phyloP scores from a whole-genome alignment of 1,140 invertebrate species.

The Archegozetes longisetosus region DNA sequence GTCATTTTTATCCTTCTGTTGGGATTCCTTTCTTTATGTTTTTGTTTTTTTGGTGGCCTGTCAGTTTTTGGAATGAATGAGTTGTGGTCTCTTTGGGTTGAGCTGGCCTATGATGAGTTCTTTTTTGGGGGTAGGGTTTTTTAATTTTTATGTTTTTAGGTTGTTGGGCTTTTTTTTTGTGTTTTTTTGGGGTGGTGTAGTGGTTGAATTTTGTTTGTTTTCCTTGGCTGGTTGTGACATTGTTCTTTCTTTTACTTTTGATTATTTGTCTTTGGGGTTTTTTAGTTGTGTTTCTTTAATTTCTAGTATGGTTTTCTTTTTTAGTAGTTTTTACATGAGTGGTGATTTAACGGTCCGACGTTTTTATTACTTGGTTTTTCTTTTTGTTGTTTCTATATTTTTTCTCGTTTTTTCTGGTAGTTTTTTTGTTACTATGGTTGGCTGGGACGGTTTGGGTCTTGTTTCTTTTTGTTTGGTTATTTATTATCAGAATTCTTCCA shows the following conservation, averaged over 20 bases:
- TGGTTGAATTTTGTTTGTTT: neutral
- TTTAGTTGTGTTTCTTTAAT: slow-evolving; percentile 31
- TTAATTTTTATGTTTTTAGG: neutral
- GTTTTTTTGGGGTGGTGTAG: neutral
- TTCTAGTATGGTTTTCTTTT: slow-evolving; percentile 42
- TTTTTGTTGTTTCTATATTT: slow-evolving; percentile 49
- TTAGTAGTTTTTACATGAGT: slow-evolving; percentile 41
- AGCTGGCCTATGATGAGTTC: neutral
- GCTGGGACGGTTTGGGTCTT: slow-evolving; percentile 47
- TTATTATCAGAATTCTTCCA: slow-evolving; percentile 43
- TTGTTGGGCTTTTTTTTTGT: neutral
- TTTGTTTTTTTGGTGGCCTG: neutral
- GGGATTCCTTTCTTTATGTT: neutral
- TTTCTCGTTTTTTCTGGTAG: slow-evolving; percentile 47
- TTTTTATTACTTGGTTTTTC: slow-evolving; percentile 40
- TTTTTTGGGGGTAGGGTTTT: neutral
- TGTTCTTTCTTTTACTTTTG: neutral
- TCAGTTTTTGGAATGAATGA: neutral
- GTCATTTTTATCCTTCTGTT: neutral
- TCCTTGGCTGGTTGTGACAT: neutral
- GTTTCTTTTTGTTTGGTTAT: slow-evolving; percentile 47
- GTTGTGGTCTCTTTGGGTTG: neutral
- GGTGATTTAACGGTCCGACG: slow-evolving; percentile 36
- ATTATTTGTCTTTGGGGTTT: slow-evolving; percentile 2
- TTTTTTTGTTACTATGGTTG: slow-evolving; percentile 47